phyloP scores from a whole-genome alignment of 2,888 invertebrate species.

The Erannis defoliaria region DNA sequence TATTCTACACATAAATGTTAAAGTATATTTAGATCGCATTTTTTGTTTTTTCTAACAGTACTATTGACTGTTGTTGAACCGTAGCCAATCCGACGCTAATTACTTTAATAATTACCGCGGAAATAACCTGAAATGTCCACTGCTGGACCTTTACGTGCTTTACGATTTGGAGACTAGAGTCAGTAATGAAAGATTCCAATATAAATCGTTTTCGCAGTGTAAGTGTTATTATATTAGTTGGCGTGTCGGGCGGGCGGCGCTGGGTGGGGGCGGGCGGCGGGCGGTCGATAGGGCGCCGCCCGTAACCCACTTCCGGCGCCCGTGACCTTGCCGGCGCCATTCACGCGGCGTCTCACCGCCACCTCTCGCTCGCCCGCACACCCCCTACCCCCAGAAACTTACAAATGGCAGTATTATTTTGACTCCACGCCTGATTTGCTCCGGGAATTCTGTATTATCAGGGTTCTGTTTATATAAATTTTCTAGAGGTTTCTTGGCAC shows the following conservation, averaged over 20 bases:
- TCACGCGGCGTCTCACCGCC: slow-evolving; percentile 76
- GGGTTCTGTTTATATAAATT: slow-evolving; percentile 48
- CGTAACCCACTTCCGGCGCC: slow-evolving; percentile 86
- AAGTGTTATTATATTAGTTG: slow-evolving; percentile 40
- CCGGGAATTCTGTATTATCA: slow-evolving; percentile 49
- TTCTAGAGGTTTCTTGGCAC: neutral
- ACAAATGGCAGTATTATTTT: slow-evolving; percentile 68
- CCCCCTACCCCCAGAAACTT: slow-evolving; percentile 51
- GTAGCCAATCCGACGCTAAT: slow-evolving; percentile 39
- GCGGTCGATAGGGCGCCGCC: slow-evolving; percentile 83
- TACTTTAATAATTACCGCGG: slow-evolving; percentile 31
- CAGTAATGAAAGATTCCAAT: slow-evolving; percentile 28
- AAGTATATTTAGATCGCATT: slow-evolving; percentile 4
- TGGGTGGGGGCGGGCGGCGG: slow-evolving; percentile 44
- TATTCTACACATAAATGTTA: too few relatives aligned
- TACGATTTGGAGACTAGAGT: neutral
- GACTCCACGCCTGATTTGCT: slow-evolving; percentile 62
- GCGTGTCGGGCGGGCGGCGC: slow-evolving; percentile 38
- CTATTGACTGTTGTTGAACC: slow-evolving; percentile 31
- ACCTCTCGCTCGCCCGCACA: slow-evolving; percentile 50
- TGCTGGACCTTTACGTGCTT: slow-evolving; percentile 34
- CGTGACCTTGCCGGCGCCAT: slow-evolving; percentile 85
- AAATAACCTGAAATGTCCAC: slow-evolving; percentile 32
- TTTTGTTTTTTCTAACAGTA: neutral
- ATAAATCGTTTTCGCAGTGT: slow-evolving; percentile 16